Base-by-base conservation (phyloP, 2,797 vertebrate species). In the Rhinophrynus dorsalis region DNA sequence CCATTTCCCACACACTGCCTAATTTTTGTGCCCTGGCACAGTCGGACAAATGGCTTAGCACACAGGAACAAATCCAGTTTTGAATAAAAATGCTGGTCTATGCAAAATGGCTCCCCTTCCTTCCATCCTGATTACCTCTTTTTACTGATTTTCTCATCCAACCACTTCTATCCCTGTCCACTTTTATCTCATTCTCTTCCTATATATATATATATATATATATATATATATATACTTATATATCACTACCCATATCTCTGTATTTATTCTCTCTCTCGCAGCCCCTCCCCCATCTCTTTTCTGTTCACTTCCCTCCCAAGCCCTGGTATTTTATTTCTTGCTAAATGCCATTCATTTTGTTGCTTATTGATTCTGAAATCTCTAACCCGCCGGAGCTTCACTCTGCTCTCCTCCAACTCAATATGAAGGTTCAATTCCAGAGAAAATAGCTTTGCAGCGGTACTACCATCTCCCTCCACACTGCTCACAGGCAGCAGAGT, bases 281-380 rank as follows among this genome's bases (percentile, higher is more conserved):
- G 20, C 10, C 33, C 29, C 45, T 26, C 15, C 47, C 56, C 27
- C 62, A 35, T 69, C 29, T 24, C 21, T 13, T 45, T 59, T 59
- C n/a, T 47, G 26, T 51, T 30, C 35, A 29, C 26, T 23, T 58
- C 63, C 37, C 54, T 61, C 58, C 27, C 7, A 0, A 12, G 26
- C 29, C 54, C 38, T 3, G 40, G 56, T 1, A 3, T 61, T 71
- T 70, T 45, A 12, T 59, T 77, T 77, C 66, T 72, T 74, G 66
- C 75, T 68, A 80, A 80, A 72, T 63, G 77, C 75, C 78, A 79
- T 83, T 80, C 0, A 8, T 65, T 72, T 65, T 33, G 60, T 57
- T 32, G 32, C 35, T 58, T 72, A 72, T 72, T 72, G 68, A 72
- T 72, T 72, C 4, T n/a, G n/a, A 15, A 7, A 26, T 35, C 23